Evolutionary conservation across 35 echinoderm and acorn worm species (phyloP), one percentile per base, ranked within the genome.

Genomic region (Ophiothrix spiculata): DNA sequence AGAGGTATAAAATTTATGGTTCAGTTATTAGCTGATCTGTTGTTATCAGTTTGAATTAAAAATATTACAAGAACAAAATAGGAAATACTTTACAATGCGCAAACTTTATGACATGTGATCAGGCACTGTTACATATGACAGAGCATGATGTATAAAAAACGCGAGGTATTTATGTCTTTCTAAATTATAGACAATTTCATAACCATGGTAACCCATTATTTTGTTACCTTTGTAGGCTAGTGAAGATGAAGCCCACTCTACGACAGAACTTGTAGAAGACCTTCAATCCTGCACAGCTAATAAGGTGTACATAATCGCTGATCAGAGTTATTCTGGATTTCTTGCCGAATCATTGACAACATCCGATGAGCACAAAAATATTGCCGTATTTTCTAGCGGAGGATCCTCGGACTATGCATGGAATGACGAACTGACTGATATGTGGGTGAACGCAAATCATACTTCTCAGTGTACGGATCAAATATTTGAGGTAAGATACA

Each of bases 321-420:
- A 99, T 80, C 96, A 99, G 76, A 99, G 96, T 64, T 99, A 86
- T 56, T 99, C 96, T 11, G 96, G 96, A 10, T 38, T 86, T 21
- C 75, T 99, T 23, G 92, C 86, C 0, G 64, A 95, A 78, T 25
- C 78, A 0, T 38, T 75, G 14, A 56, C 87, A 39, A 56, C 38
- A 29, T 74, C 86, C 0, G 46, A 79, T 21, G 36, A 39, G 8
- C 83, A 89, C 35, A 36, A 37, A 12, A 93, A 91, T 37, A 83
- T 94, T 31, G 88, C 84, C 0, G 74, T 98, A 1, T 98, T 94
- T 64, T 82, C 95, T 32, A 98, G 95, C 64, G 89, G 95, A 36
- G 90, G 84, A 33, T 86, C 75, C 37, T 74, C 85, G 28, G 91
- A 98, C 34, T 98, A 98, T 74, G 91, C 95, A 8, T 94, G 91